Conservation (phyloP, 37 sponge, comb jelly and placozoan genomes). For the Oopsacas minuta region DNA sequence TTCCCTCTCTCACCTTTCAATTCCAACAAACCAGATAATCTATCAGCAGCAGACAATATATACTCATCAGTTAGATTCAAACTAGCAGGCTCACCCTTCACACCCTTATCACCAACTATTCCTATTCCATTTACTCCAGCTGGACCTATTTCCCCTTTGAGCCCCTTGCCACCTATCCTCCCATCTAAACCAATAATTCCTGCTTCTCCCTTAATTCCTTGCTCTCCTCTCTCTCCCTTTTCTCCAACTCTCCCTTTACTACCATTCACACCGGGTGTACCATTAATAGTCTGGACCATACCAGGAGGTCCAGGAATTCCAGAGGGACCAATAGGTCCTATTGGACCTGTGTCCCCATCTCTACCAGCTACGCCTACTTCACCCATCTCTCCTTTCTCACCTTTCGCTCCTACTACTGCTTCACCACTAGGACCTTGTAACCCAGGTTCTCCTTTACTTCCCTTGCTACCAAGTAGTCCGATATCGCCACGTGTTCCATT, state of each 20-base stretch:
- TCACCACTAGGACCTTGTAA: background rate
- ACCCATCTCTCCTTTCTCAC: constrained; percentile 20
- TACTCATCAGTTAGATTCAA: constrained; percentile 14
- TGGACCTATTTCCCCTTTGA: constrained; percentile 8
- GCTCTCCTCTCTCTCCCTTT: background rate
- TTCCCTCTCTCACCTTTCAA: background rate
- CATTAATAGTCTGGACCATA: background rate
- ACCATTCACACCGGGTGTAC: background rate
- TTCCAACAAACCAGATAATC: background rate
- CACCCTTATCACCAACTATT: background rate
- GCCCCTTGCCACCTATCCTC: background rate
- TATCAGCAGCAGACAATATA: background rate
- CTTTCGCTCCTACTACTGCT: constrained; percentile 19
- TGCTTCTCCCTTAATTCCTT: background rate
- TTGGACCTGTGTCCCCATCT: background rate
- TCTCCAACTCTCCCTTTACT: background rate
- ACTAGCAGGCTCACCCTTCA: background rate
- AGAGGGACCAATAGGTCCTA: background rate
- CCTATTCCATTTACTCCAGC: background rate
- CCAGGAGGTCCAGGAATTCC: background rate
- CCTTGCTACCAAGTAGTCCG: constrained; percentile 7
- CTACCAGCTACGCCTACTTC: constrained; percentile 9
- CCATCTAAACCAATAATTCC: constrained; percentile 7
- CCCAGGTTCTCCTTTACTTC: background rate
- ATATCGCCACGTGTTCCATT: background rate